A percentile compares a stretch with the other conserved stretches of the same genome.
These are phyloP conservation scores for Agapetus fuscipes DNA, from an alignment of 2,888 invertebrate species.

Conservation along the genomic window DNA sequence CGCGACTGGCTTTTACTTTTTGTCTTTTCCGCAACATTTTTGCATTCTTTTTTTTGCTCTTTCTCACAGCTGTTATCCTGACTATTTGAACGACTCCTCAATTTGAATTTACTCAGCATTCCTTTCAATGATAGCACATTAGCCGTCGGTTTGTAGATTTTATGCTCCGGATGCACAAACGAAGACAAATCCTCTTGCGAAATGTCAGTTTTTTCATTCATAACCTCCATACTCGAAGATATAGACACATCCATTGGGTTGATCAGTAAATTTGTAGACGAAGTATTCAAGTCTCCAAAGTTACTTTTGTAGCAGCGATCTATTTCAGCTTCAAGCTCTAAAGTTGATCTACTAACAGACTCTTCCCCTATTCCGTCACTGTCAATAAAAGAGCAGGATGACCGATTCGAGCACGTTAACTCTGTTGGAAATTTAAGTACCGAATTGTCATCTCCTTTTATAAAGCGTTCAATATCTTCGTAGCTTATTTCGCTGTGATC, in stretches of 20 bases:
- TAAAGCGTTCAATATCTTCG: slow-evolving; percentile 54
- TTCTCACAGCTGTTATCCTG: not conserved
- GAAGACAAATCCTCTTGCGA: slow-evolving; percentile 35
- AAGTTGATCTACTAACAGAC: slow-evolving; percentile 40
- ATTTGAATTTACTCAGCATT: slow-evolving; percentile 46
- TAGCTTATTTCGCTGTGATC: slow-evolving; percentile 60
- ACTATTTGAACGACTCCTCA: slow-evolving; percentile 29
- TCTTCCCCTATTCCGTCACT: slow-evolving; percentile 30
- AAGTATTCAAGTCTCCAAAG: slow-evolving; percentile 27
- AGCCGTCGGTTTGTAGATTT: slow-evolving; percentile 60
- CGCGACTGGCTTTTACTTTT: slow-evolving; percentile 35
- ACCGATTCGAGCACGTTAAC: slow-evolving; percentile 19
- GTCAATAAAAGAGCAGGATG: slow-evolving; percentile 24
- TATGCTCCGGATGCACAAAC: slow-evolving; percentile 67
- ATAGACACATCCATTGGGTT: slow-evolving; percentile 41
- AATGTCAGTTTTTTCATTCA: slow-evolving; percentile 35
- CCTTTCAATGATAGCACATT: slow-evolving; percentile 47
- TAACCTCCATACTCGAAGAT: slow-evolving; percentile 46
- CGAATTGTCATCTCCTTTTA: slow-evolving; percentile 34
- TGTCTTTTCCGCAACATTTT: slow-evolving; percentile 33
- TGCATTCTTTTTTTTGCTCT: slow-evolving; percentile 27
- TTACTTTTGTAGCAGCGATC: slow-evolving; percentile 43
- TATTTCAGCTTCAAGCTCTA: slow-evolving; percentile 43
- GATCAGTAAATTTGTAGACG: slow-evolving; percentile 31
- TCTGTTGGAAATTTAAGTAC: slow-evolving; percentile 37